Evolutionary conservation across 92 coral and sea anemone genomes (phyloP).

Genomic region (Epizoanthus rinbou): DNA sequence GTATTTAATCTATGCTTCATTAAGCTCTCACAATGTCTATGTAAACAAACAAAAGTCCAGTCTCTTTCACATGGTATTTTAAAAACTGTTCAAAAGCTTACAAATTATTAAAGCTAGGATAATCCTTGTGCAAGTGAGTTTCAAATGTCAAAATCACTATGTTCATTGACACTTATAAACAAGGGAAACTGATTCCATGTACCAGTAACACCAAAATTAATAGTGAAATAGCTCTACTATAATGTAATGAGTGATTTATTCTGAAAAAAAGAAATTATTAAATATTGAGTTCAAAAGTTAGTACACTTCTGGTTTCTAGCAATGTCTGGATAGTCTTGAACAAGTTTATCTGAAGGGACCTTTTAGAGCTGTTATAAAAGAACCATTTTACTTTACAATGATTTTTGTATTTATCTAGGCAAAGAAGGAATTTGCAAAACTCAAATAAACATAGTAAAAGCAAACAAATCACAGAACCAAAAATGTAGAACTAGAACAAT

Average conservation of each 20-base stretch:
- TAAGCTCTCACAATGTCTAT: conserved; percentile 10
- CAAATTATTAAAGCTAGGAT: not conserved
- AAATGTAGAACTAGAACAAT: not conserved
- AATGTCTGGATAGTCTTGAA: not conserved
- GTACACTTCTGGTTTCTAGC: too few relatives aligned
- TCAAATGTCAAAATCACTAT: too few relatives aligned
- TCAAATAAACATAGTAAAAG: not conserved
- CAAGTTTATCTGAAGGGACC: not conserved
- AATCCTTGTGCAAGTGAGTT: too few relatives aligned
- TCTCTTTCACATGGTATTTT: not conserved
- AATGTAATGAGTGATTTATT: too few relatives aligned
- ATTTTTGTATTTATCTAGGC: not conserved
- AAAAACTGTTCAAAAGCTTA: conserved; percentile 15
- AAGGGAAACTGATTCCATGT: too few relatives aligned
- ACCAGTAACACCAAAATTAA: too few relatives aligned
- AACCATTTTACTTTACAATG: not conserved
- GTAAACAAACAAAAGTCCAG: not conserved
- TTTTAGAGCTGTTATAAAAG: not conserved
- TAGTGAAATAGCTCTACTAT: too few relatives aligned
- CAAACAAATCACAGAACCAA: conserved; percentile 7
- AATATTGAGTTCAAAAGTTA: too few relatives aligned
- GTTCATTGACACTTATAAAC: too few relatives aligned
- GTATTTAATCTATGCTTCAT: not conserved
- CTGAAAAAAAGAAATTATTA: too few relatives aligned
- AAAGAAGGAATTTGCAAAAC: conserved; percentile 10